These are phyloP conservation scores for Eurystomus glaucurus DNA, from an alignment of 2,797 vertebrate genomes.

Conservation along the genomic window DNA sequence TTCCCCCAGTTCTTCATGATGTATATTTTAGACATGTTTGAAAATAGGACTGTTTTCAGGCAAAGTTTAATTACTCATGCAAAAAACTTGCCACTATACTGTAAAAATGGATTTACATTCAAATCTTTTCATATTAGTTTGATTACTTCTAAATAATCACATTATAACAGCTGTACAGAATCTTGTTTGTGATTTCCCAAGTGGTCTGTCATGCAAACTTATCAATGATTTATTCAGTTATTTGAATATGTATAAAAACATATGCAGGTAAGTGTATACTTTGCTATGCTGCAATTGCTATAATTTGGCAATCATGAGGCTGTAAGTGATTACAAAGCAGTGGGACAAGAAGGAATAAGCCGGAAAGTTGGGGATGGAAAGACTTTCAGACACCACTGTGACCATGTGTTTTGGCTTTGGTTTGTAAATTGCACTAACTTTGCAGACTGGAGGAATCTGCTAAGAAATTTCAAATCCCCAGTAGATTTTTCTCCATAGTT, in stretches of 20 bases:
- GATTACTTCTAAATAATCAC: background rate
- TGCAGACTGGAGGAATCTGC: background rate
- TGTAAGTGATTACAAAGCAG: background rate
- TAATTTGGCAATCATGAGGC: background rate
- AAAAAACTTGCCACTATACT: background rate
- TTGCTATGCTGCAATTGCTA: background rate
- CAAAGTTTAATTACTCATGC: background rate
- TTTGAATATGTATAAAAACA: background rate
- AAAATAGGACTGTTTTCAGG: background rate
- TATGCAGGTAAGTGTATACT: background rate
- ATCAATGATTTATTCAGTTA: background rate
- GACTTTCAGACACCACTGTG: background rate
- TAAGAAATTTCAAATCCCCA: background rate
- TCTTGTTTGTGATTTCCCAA: background rate
- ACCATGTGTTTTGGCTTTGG: background rate
- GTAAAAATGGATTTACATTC: background rate
- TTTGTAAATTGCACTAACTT: background rate
- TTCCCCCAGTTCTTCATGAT: background rate
- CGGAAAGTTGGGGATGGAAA: background rate
- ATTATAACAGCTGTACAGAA: background rate
- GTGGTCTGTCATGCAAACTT: background rate
- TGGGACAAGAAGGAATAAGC: background rate
- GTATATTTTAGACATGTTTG: background rate
- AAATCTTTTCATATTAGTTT: background rate
- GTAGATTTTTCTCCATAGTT: background rate